Evolutionary conservation across 2,888 invertebrate species (phyloP).

Genomic region (Epinotia demarniana): DNA sequence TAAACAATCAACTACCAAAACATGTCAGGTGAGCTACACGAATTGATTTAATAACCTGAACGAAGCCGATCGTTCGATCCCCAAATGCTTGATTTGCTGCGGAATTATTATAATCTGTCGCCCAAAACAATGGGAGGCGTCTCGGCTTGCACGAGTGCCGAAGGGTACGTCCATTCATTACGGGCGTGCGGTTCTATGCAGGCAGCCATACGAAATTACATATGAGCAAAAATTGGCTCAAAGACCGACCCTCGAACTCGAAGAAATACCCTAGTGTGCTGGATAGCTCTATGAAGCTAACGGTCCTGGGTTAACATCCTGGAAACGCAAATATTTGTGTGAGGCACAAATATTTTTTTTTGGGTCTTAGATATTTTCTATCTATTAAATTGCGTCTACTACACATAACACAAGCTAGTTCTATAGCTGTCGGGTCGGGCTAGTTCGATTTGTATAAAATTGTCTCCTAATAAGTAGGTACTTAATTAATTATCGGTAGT

Average conservation of each 20-base stretch:
- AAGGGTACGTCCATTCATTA: conserved; percentile 61
- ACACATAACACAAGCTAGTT: too few species aligned
- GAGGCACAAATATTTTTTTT: too few species aligned
- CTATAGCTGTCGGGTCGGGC: too few species aligned
- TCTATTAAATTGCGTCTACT: too few species aligned
- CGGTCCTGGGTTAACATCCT: neutral
- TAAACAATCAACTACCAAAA: conserved; percentile 57
- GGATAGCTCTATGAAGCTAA: neutral
- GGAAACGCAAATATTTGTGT: too few species aligned
- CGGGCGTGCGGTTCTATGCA: conserved; percentile 46
- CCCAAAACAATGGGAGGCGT: conserved; percentile 81
- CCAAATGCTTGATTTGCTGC: conserved; percentile 80
- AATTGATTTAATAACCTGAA: conserved; percentile 77
- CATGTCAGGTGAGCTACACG: conserved; percentile 49
- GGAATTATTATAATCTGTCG: conserved; percentile 80
- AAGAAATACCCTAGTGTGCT: too few species aligned
- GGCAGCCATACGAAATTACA: conserved; percentile 38
- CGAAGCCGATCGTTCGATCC: conserved; percentile 76
- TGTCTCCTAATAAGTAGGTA: too few species aligned
- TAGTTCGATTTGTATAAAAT: too few species aligned
- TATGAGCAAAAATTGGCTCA: neutral
- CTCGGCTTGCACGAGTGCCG: conserved; percentile 55
- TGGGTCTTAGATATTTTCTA: too few species aligned
- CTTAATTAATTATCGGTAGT: too few species aligned
- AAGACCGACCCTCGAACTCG: too few species aligned